Base-by-base conservation (phyloP, 2,888 invertebrate genomes). In the Drosophila mulleri region DNA sequence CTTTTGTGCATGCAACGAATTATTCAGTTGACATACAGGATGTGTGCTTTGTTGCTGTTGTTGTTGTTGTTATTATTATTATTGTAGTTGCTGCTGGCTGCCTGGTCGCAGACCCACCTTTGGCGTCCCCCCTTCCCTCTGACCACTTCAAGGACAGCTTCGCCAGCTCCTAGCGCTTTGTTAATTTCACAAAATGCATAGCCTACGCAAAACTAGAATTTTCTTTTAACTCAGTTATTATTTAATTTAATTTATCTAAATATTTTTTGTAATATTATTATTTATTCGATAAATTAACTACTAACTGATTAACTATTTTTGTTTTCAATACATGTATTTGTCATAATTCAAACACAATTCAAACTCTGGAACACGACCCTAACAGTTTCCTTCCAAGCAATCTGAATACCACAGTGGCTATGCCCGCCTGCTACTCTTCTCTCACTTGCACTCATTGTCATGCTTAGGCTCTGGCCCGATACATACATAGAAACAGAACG, bases 1-100 rank as follows among this genome's bases (percentile, higher is more conserved):
- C 84, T 89, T 90, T 87, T 87, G 90, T 90, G 84, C 85, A 88
- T 89, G 87, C 83, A 89, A 88, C 84, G 88, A 84, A 84, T 84
- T 84, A 90, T 90, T 90, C 90, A 89, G 89, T 90, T 86, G 86
- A 86, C 86, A 86, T 82, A 74, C 86, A 88, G 86, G 86, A 86
- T 86, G 86, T 86, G 85, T 86, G 86, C 80, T 86, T 88, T 89
- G 88, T 73, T 89, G 83, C 74, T 88, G 71, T 64, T 88, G 71
- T 58, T 75, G 65, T 53, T 77, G 53, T 29, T 81, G 70, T 50
- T 88, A 69, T 56, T 75, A 63, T 54, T 77, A 54, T 26, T 81
- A 68, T 52, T 77, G 65, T 45, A 65, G 52, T 42, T 69, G 44
- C n/a, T 67, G 67, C 39, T 63, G 26, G 26, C 47, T 26, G 41